Percentiles rank a stretch among this genome's conserved stretches.
These are phyloP conservation scores for Actenoides lindsayi DNA, from an alignment of 2,113 vertebrate species.

Conservation along the genomic window DNA sequence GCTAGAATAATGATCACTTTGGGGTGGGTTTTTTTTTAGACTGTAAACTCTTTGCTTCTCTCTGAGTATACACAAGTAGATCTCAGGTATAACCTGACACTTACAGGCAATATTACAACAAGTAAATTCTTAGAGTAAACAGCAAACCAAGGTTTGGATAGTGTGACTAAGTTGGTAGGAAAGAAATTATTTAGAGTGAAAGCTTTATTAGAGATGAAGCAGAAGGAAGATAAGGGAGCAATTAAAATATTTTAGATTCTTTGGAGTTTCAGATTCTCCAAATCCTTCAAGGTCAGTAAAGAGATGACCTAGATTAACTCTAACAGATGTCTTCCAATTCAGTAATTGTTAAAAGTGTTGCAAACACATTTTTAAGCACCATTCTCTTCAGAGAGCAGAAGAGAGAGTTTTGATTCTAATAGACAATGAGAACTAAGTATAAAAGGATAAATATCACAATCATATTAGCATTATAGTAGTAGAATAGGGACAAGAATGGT, in stretches of 20 bases:
- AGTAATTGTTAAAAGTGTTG: neutral
- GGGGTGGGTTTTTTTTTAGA: neutral
- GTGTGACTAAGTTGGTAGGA: neutral
- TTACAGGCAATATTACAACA: neutral
- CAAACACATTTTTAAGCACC: neutral
- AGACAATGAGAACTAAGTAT: neutral
- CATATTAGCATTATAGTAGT: neutral
- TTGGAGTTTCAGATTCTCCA: neutral
- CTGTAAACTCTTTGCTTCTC: neutral
- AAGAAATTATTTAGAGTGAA: neutral
- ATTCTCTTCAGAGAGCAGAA: neutral
- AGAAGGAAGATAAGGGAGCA: neutral
- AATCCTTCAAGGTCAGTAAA: neutral
- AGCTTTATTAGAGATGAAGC: neutral
- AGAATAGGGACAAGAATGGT: neutral
- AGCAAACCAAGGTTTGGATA: neutral
- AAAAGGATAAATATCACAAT: neutral
- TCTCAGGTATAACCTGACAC: neutral
- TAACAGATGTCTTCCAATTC: neutral
- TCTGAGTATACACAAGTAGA: neutral
- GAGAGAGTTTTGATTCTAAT: neutral
- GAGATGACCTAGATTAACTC: neutral
- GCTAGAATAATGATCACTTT: neutral
- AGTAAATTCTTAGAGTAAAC: neutral
- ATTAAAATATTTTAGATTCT: slow-evolving; percentile 19